phyloP scores from a whole-genome alignment of 2,888 invertebrate genomes.

The Drosophila imparisetae region DNA sequence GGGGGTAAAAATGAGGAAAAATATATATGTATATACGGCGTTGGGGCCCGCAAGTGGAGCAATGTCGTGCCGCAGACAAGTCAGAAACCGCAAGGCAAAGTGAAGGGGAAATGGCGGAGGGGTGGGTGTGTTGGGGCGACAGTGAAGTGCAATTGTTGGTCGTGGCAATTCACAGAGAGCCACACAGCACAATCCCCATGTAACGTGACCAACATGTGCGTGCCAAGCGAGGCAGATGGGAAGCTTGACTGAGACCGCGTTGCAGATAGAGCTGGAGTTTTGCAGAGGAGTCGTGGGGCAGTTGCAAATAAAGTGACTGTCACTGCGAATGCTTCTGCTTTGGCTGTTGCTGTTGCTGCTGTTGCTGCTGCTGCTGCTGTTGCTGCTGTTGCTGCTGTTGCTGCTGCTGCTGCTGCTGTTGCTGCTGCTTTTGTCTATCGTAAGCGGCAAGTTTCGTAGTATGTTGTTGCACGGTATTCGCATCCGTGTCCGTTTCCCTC shows the following conservation, averaged over 20 bases:
- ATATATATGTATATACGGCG: conserved; percentile 48
- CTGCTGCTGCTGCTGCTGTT: conserved; percentile 32
- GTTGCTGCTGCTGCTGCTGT: not conserved
- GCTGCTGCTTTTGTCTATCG: conserved; percentile 35
- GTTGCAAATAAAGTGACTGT: conserved; percentile 71
- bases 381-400: not conserved
- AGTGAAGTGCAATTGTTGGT: conserved; percentile 25
- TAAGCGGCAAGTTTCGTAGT: conserved; percentile 44
- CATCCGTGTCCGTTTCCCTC: conserved; percentile 52
- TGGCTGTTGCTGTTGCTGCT: not conserved
- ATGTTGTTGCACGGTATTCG: conserved; percentile 48
- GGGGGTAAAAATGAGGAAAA: not conserved
- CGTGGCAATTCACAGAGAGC: conserved; percentile 36
- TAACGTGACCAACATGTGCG: conserved; percentile 79
- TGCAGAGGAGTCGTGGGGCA: conserved; percentile 19
- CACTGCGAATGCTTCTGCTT: conserved; percentile 42
- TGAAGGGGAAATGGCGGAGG: conserved; percentile 5
- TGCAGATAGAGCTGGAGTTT: conserved; percentile 6
- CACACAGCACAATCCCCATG: conserved; percentile 25
- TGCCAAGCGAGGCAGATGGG: conserved; percentile 49
- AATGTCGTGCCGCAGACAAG: conserved; percentile 69
- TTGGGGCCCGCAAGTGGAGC: conserved; percentile 68
- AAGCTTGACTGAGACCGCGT: conserved; percentile 24
- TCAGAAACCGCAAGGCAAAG: conserved; percentile 64
- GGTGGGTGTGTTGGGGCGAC: not conserved